Evolutionary conservation across 2,113 vertebrate genomes (phyloP).

Genomic region (Halcyon malimbica): DNA sequence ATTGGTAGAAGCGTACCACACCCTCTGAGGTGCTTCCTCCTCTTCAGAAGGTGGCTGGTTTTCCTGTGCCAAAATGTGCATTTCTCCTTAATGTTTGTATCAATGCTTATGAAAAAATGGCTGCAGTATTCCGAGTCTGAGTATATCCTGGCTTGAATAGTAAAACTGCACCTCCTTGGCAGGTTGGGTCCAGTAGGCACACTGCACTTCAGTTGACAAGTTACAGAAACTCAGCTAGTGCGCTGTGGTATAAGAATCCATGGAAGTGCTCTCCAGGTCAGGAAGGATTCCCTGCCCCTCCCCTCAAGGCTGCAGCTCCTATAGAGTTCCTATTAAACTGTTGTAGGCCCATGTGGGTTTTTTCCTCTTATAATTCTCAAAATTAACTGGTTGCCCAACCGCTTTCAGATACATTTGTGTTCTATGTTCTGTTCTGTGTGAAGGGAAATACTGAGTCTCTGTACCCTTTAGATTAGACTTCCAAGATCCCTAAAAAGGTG

Average conservation of each 20-base stretch:
- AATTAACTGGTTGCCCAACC: background rate
- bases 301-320: background rate
- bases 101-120: background rate
- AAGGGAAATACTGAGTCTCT: background rate
- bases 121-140: background rate
- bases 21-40: background rate
- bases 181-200: background rate
- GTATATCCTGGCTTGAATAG: background rate
- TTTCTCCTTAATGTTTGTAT: background rate
- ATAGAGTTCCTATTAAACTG: background rate
- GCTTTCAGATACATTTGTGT: background rate
- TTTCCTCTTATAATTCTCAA: background rate
- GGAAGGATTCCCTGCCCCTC: background rate
- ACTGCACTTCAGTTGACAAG: background rate
- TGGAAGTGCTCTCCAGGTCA: background rate
- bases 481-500: background rate
- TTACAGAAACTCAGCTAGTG: background rate
- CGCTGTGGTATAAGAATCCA: background rate
- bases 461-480: background rate
- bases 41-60: background rate
- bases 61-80: background rate
- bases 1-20: background rate
- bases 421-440: background rate
- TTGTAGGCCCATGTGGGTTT: background rate
- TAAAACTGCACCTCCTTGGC: background rate